phyloP scores from a whole-genome alignment of 2,113 vertebrate species.

The Brachionichthys hirsutus region DNA sequence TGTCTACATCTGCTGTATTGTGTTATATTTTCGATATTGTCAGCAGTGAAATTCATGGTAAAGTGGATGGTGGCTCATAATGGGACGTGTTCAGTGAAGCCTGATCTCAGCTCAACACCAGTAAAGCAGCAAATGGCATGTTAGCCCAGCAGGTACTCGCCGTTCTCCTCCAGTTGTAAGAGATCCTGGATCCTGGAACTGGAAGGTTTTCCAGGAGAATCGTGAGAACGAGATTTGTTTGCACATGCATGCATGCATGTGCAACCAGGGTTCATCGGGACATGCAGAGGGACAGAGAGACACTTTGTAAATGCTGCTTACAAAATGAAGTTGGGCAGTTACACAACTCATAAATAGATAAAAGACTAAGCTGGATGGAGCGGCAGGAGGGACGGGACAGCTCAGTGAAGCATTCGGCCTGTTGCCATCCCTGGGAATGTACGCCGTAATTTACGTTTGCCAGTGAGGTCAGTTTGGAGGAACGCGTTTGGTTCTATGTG shows the following conservation, averaged over 20 bases:
- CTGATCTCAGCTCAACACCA: conserved; percentile 7
- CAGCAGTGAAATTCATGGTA: no score
- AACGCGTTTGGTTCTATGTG: conserved; percentile 71
- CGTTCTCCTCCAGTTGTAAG: conserved; percentile 36
- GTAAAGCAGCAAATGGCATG: conserved; percentile 26
- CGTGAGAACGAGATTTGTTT: conserved; percentile 41
- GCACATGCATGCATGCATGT: not conserved
- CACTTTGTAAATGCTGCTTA: conserved; percentile 19
- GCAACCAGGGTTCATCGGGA: conserved; percentile 11
- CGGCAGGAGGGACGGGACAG: conserved; percentile 51
- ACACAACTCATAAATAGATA: conserved; percentile 64
- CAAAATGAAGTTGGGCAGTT: conserved; percentile 53
- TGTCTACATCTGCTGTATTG: conserved; percentile 17
- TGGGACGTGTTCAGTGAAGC: conserved; percentile 23
- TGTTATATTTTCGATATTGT: conserved; percentile 4
- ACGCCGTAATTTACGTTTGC: conserved; percentile 45
- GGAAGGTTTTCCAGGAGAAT: conserved; percentile 31
- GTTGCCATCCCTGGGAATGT: conserved; percentile 51
- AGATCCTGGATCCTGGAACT: conserved; percentile 20
- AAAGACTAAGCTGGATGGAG: conserved; percentile 51
- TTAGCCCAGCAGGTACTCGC: conserved; percentile 38
- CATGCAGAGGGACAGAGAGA: conserved; percentile 6
- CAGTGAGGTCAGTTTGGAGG: conserved; percentile 61
- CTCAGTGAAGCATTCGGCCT: conserved; percentile 39
- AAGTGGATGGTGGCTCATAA: conserved; percentile 12